These are phyloP conservation scores for Pyrrhura leucotis DNA, from an alignment of 2,797 vertebrate species.

Conservation along the genomic window DNA sequence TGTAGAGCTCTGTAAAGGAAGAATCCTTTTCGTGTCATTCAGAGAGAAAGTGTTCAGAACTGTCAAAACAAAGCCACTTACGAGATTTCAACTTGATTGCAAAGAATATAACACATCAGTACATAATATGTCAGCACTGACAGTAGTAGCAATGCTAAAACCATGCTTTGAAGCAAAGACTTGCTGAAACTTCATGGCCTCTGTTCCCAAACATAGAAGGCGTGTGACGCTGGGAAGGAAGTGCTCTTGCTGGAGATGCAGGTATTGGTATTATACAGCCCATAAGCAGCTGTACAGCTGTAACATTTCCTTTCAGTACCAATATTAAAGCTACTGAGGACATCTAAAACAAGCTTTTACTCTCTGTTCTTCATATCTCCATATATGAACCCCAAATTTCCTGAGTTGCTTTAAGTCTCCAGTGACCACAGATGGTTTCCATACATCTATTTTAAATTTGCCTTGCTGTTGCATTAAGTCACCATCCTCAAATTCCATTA, in stretches of 20 bases:
- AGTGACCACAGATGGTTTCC: background rate
- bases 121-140: background rate
- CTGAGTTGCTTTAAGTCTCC: background rate
- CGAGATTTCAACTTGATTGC: background rate
- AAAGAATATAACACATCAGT: background rate
- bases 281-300: background rate
- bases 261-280: background rate
- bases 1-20: background rate
- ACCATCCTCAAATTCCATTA: background rate
- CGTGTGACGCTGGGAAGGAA: accelerated
- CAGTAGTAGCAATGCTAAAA: background rate
- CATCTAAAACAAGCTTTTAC: background rate
- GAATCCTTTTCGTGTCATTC: conserved; percentile 13
- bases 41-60: background rate
- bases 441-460: background rate
- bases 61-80: background rate
- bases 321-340: background rate
- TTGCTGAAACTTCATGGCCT: background rate
- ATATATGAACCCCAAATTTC: background rate
- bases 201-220: background rate
- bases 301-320: background rate
- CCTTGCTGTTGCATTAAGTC: background rate
- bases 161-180: background rate
- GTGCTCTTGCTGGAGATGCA: background rate
- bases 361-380: background rate